Base-by-base conservation (phyloP, 2,888 invertebrate genomes). In the Epiblema foenella region DNA sequence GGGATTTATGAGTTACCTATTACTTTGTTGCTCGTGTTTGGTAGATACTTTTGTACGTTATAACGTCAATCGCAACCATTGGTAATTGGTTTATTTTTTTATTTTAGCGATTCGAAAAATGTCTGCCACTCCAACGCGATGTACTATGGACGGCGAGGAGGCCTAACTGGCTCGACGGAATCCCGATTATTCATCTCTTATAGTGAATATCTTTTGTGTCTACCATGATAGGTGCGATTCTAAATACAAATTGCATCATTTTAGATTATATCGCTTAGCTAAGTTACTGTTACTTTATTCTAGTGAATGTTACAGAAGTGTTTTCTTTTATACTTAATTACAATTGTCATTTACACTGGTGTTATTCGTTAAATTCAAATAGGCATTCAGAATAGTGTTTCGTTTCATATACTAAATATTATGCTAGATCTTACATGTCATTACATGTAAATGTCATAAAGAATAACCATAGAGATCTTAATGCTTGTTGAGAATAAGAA, bases 101-200 rank as follows among this genome's bases (percentile, higher is more conserved):
- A 49, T 84, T 82, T 39, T 83, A 86, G 85, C 80, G 57, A 68
- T 77, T 52, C 74, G 62, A 67, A 88, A 86, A 79, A 86, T 88
- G 83, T 82, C 87, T 83, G 81, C 83, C 24, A 78, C 81, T 8
- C 88, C 89, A 9, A 82, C 85, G 24, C 83, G 89, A 51, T 90
- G 89, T 73, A 84, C 85, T 62, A 74, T 87, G 10, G 85, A 79
- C 9, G 87, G 86, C 2, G 85, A 87, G 42, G 71, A 66, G 49
- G 18, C 49, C 18, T 71, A 49, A 67, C 15, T 18, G 17, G 29
- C 17, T 46, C 5, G 29, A 51, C n/a, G 11, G 18, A 18, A 18
- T 12, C 12, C 0, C 10, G 17, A 42, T 52, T 29, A 39, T 56
- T n/a, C 7, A 62, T 63, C 9, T 17, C 15, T 66, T 56, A 37